phyloP scores from a whole-genome alignment of 2,113 vertebrate species.

The Myodes glareolus region DNA sequence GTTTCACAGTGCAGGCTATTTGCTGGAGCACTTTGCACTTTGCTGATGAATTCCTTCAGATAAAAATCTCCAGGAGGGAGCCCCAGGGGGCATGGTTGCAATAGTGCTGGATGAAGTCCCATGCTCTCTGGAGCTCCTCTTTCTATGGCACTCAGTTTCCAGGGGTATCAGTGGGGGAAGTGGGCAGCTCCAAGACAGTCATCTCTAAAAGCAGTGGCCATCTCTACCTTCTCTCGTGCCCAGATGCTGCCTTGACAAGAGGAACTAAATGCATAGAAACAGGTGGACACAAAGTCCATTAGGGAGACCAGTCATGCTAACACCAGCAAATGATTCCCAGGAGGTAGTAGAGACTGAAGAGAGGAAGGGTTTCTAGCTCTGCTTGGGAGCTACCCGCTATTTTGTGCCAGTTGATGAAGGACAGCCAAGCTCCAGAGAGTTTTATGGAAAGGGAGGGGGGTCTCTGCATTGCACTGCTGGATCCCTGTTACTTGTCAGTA shows the following conservation, averaged over 20 bases:
- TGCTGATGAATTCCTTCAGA: not conserved
- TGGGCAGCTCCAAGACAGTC: too few relatives aligned
- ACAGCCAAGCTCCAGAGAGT: not conserved
- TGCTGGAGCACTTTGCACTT: not conserved
- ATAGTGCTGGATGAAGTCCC: not conserved
- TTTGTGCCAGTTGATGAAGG: not conserved
- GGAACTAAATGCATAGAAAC: not conserved
- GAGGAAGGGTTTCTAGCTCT: not conserved
- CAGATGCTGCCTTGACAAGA: not conserved
- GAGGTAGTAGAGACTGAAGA: not conserved
- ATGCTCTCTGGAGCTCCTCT: not conserved
- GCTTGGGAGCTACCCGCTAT: not conserved
- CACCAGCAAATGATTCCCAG: not conserved
- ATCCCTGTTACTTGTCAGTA: not conserved
- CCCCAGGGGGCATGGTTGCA: not conserved
- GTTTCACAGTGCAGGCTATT: too few relatives aligned
- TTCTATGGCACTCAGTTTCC: not conserved
- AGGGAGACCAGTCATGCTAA: not conserved
- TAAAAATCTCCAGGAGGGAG: not conserved
- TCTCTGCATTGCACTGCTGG: not conserved
- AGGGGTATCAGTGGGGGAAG: not conserved
- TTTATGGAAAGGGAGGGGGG: not conserved
- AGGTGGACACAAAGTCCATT: not conserved
- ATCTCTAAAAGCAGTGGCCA: too few relatives aligned
- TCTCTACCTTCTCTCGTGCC: not conserved